Base-by-base conservation (phyloP, 2,113 vertebrate genomes). In the Leptodactylus fuscus region DNA sequence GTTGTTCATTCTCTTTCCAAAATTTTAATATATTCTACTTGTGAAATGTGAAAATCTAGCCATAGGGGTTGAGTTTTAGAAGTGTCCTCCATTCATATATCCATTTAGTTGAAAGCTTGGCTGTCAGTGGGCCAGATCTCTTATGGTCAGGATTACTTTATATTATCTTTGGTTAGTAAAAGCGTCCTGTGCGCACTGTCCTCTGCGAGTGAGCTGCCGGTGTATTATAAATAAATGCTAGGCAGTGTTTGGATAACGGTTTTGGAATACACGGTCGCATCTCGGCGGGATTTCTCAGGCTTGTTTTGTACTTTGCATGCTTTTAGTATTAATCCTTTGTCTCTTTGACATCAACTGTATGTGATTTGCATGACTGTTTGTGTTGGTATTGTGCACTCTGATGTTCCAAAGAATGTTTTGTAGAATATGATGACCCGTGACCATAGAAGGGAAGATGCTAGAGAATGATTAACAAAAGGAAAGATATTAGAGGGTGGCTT, bases 281-380 rank as follows among this genome's bases (percentile, higher is more conserved):
- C 69, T 53, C 67, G 5, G 7, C n/a, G 81, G 51, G 62, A 82
- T 70, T 36, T 70, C 44, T 49, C 65, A 16, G 81, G 81, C 49
- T 83, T 74, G 36, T 48, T 74, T 53, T 73, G 51, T 20, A 60
- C 69, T 32, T 83, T 36, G 22, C 69, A 53, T 74, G 81, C 51
- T 83, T 74, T 83, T 83, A 51, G 51, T 55, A 24, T 73, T 74
- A 83, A 83, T 83, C 69, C 81, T 58, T 60, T 83, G 81, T 82
- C 73, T 34, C 44, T 74, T 27, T 69, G 9, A 51, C 49, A 41
- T 58, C 51, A 44, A 20, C 51, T 32, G 81, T 22, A 10, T 83
- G 69, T 58, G 49, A 48, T 60, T 74, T 74, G 67, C 41, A 67
- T 48, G 79, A 29, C n/a, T 29, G 3, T 44, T 27, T 8, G 3